Conservation (phyloP, 35 echinoderm and acorn worm species). For the Amphiura filiformis region DNA sequence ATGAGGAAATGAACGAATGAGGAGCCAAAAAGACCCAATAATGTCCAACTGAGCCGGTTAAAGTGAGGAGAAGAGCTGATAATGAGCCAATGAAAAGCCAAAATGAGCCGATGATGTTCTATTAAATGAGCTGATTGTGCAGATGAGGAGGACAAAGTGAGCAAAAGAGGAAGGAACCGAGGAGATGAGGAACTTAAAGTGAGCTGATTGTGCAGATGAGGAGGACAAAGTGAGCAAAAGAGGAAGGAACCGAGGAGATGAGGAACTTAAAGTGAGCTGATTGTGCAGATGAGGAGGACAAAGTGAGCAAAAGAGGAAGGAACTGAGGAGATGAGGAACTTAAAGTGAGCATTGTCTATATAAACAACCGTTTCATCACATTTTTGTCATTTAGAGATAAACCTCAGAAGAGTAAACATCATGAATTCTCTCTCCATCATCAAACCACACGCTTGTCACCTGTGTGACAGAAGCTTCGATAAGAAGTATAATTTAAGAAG, state of each 20-base stretch:
- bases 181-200: too few relatives aligned
- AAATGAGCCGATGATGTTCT: neutral
- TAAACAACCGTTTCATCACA: neutral
- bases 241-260: too few relatives aligned
- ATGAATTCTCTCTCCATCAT: neutral
- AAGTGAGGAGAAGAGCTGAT: neutral
- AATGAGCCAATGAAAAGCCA: neutral
- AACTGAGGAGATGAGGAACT: neutral
- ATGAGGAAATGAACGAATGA: neutral
- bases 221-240: too few relatives aligned
- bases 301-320: neutral
- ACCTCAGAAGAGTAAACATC: neutral
- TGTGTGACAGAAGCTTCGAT: neutral
- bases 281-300: too few relatives aligned
- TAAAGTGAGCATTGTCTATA: neutral
- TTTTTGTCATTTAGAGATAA: neutral
- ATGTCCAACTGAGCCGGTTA: neutral
- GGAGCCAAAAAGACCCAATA: neutral
- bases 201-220: too few relatives aligned
- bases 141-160: too few relatives aligned
- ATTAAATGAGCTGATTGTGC: neutral
- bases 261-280: too few relatives aligned
- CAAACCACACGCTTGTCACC: neutral
- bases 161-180: too few relatives aligned
- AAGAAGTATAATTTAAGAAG: constrained; percentile 8